Base-by-base conservation (phyloP, 2,888 invertebrate genomes). In the Noctua comes region DNA sequence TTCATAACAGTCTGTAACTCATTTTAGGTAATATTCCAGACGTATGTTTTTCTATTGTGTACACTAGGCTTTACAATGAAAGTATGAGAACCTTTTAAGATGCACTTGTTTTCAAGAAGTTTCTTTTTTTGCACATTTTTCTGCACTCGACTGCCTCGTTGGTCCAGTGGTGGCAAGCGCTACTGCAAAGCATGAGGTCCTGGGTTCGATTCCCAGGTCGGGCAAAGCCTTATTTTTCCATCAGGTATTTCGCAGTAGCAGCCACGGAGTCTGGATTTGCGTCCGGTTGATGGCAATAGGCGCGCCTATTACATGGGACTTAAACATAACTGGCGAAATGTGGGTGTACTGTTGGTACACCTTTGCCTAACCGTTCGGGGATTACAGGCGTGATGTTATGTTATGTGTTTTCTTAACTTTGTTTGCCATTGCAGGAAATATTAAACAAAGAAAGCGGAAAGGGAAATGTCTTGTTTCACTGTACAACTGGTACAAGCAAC, bases 21-120 rank as follows among this genome's bases (percentile, higher is more conserved):
- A 43, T 68, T 64, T 85, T 73, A 80, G 24, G 43, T 62, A 80
- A 82, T 27, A 40, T 69, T 73, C 4, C 31, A 57, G 43, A 77
- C 73, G 62, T 77, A 70, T 68, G 71, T 57, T 59, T 57, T 66
- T 36, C 43, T 70, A 54, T 62, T n/a, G 64, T 85, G 71, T 65
- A 62, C 71, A 40, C 40, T 27, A 75, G 16, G 66, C 81, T 43
- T 85, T 73, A 83, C 69, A 77, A 83, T 80, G 75, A 80, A 65
- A 73, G 80, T 82, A 73, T 86, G 86, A 54, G 83, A 88, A 83
- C 24, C 13, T 68, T 68, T 79, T 77, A 69, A 59, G 16, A 68
- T 73, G 59, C 40, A 68, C 16, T 74, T 27, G n/a, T 66, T 73
- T 66, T 46, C 21, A 4, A n/a, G 59, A 65, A 71, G 71, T 82